Conservation (phyloP, 2,797 vertebrate species). For the Zenarchopterus dispar region DNA sequence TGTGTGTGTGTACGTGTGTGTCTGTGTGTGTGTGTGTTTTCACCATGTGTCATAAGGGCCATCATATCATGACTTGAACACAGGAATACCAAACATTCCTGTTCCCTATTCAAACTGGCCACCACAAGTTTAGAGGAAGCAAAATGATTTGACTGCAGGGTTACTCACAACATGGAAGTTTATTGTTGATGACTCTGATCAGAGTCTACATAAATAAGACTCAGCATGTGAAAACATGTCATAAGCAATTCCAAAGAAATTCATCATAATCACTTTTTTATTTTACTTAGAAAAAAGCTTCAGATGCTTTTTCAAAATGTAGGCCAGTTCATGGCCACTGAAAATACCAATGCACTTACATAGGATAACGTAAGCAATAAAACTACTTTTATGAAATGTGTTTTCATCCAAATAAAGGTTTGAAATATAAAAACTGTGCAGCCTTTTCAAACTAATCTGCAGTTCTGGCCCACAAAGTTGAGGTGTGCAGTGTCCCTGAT, state of each 20-base stretch:
- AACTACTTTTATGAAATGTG: no score
- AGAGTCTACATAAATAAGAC: conserved; percentile 8
- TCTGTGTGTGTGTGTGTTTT: conserved; percentile 27
- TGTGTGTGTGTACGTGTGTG: conserved; percentile 30
- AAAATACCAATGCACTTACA: background rate
- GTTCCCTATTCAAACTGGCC: conserved; percentile 39
- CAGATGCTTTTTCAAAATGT: background rate
- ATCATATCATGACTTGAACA: conserved; percentile 65
- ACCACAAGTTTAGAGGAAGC: conserved; percentile 28
- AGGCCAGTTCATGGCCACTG: background rate
- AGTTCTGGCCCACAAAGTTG: no score
- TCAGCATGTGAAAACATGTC: conserved; percentile 22
- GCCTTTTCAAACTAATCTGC: no score
- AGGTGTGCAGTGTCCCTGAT: no score
- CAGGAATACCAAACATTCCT: conserved; percentile 65
- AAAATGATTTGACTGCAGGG: conserved; percentile 22
- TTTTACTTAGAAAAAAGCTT: background rate
- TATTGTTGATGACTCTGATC: conserved; percentile 23
- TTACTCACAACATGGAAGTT: conserved; percentile 39
- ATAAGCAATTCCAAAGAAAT: conserved; percentile 15
- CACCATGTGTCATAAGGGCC: conserved; percentile 58
- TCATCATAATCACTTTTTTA: background rate
- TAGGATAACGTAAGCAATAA: no score
- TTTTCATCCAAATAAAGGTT: no score
- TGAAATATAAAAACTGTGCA: no score